Base-by-base conservation (phyloP, 2,797 vertebrate genomes). In the Taenioides sp. region DNA sequence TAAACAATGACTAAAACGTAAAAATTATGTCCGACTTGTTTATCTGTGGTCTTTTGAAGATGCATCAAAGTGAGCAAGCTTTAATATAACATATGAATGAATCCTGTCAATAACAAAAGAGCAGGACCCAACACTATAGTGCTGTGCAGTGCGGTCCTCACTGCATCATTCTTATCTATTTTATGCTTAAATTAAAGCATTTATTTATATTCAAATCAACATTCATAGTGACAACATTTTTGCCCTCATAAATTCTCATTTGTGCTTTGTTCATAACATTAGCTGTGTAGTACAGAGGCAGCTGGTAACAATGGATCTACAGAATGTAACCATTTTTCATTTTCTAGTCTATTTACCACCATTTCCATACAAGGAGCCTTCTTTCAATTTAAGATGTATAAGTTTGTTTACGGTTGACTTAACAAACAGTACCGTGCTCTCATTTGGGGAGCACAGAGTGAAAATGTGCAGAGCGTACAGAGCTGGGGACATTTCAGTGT, bases 391-490 rank as follows among this genome's bases (percentile, higher is more conserved):
- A 23, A 25, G 40, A 14, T 18, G 12, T 25, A 25, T 6, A 49
- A 47, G 63, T 47, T 22, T 47, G 37, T n/a, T 65, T 65, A 47
- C 23, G 18, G 63, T 25, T 65, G 63, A 27, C 63, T 65, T 43
- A 25, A 47, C 63, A 65, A 49, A 65, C 40, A 47, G 22, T 25
- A 47, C 6, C 2, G 40, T 25, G 63, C 40, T 22, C 20, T 43
- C 31, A 40, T 63, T 22, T 22, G 20, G 11, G n/a, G 10, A 40
- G 28, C 27, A 31, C 27, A 12, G 31, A 22, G 17, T 10, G 31
- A 37, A 5, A 40, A 16, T 10, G 34, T 22, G 9, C 17, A 11
- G 59, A 61, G 17, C 54, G 4, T 9, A 1, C 58, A 7, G 60
- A 20, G 17, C 60, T 37, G 31, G 59, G 20, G 28, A 14, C 17